Evolutionary conservation across 2,797 vertebrate genomes (phyloP), one percentile per base, ranked within the genome.

Genomic region (Hemibagrus guttatus): DNA sequence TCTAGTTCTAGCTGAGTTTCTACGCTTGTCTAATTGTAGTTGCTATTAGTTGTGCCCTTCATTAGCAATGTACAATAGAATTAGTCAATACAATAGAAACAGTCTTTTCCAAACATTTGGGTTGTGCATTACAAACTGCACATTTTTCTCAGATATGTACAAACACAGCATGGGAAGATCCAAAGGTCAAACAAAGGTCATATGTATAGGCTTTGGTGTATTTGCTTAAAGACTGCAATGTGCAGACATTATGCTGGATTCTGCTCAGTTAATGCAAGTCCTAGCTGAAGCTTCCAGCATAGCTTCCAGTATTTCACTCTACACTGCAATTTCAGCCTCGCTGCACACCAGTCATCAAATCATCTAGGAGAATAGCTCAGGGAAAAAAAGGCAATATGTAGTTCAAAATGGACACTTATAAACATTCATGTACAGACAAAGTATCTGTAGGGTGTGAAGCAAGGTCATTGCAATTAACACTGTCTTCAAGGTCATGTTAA

Each of bases 121-220:
- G 35, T 11, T 80, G n/a, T 17, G 78, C 16, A 42, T 81, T 78
- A 13, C n/a, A 54, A 28, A 52, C 72, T 3, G 2, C 52, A 78
- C 17, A 21, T 78, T 56, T 75, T 76, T 46, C 42, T 58, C 19
- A 64, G 58, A 23, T 13, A 61, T 14, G 76, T 69, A 56, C 28
- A 76, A 54, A 72, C 35, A 26, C 81, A 16, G 17, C n/a, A 52
- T 31, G n/a, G 52, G 17, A 85, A 49, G 31, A 13, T 61, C 56
- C 88, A 89, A 74, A 90, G 90, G 90, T 90, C 90, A 86, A 17
- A 12, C 76, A 79, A 87, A 89, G 90, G 90, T 89, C 88, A 81
- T 87, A 63, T 58, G 31, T 52, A 69, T 75, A 68, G 35, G 87
- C 46, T 72, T 74, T 81, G 68, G 71, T 84, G 56, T 59, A 58